Conservation (phyloP, 2,797 vertebrate species). For the Poeciliopsis paucimaculata region DNA sequence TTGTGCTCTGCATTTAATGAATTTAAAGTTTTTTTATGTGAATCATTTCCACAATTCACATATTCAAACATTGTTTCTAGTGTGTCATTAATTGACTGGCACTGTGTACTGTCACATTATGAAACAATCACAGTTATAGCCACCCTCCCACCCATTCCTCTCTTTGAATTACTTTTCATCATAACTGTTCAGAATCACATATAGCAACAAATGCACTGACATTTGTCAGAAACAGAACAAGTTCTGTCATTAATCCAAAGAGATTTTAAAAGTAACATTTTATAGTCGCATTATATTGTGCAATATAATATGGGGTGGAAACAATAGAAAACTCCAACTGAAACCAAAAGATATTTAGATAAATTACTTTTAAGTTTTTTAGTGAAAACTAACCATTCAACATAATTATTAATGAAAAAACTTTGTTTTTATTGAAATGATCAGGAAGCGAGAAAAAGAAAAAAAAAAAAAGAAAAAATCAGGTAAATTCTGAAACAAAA, state of each 20-base stretch:
- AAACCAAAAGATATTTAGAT: neutral
- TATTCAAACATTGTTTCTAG: neutral
- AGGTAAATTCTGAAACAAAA: neutral
- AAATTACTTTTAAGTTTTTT: neutral
- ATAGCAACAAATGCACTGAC: neutral
- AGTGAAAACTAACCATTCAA: neutral
- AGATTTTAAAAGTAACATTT: neutral
- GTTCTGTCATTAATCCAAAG: neutral
- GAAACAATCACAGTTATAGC: too few relatives aligned
- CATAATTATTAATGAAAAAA: neutral
- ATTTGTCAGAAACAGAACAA: neutral
- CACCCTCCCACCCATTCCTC: too few relatives aligned
- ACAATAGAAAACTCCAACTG: neutral
- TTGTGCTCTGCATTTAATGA: neutral
- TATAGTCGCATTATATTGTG: neutral
- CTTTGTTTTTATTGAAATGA: neutral
- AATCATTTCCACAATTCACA: neutral
- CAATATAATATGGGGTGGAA: neutral
- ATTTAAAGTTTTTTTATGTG: neutral
- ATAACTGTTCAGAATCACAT: neutral
- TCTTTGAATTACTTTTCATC: neutral
- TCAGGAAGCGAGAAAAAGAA: neutral
- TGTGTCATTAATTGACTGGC: neutral
- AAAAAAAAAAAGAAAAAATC: neutral
- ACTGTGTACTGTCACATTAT: too few relatives aligned